Conservation (phyloP, 2,113 vertebrate genomes). For the Xenopus laevis region DNA sequence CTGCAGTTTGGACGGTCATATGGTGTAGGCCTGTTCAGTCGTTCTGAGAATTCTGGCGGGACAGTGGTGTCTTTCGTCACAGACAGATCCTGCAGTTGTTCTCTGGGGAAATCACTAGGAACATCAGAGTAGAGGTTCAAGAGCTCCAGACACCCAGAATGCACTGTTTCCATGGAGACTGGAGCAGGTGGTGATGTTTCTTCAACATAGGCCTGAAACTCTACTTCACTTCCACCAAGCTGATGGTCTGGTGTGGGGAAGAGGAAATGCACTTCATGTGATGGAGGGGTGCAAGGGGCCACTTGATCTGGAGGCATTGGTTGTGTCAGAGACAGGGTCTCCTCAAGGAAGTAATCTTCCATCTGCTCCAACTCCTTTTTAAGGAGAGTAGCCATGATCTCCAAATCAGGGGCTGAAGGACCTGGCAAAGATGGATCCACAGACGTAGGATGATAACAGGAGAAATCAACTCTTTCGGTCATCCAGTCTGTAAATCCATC, state of each 20-base stretch:
- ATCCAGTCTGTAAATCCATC: conserved; percentile 91
- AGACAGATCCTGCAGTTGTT: too few species aligned
- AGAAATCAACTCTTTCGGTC: conserved; percentile 89
- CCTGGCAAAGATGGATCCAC: conserved; percentile 68
- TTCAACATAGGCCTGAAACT: conserved; percentile 24
- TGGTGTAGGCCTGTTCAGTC: too few species aligned
- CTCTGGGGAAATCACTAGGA: too few species aligned
- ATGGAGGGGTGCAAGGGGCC: conserved; percentile 65
- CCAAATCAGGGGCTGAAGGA: conserved; percentile 81
- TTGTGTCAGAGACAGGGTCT: conserved; percentile 66
- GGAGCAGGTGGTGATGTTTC: conserved; percentile 23
- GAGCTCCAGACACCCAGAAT: conserved; percentile 73
- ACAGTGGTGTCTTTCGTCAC: too few species aligned
- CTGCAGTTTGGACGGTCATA: conserved; percentile 49
- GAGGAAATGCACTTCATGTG: conserved; percentile 12
- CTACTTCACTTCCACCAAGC: conserved; percentile 18
- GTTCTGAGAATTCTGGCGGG: too few species aligned
- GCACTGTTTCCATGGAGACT: conserved; percentile 56
- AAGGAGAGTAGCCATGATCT: conserved; percentile 87
- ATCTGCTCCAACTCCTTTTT: conserved; percentile 90
- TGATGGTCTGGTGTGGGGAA: conserved; percentile 28
- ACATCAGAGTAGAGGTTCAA: conserved; percentile 7
- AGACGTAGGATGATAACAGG: conserved; percentile 78
- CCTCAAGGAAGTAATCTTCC: conserved; percentile 90
- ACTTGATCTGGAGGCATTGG: conserved; percentile 68